Evolutionary conservation across 1,140 invertebrate species (phyloP), one percentile per base, ranked within the genome.

Genomic region (Phenacoccus solenopsis): DNA sequence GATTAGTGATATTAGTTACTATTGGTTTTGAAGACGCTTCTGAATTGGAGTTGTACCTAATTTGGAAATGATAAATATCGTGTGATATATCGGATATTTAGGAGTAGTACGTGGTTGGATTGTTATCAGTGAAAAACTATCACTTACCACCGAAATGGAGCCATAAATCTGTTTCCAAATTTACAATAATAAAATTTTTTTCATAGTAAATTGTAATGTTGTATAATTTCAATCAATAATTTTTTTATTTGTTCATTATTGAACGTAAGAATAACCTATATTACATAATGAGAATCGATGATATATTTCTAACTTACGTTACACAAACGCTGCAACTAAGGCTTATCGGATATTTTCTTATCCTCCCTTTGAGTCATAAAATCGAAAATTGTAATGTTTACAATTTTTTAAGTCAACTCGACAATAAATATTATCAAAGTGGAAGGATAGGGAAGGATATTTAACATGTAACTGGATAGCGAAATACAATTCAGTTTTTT

Each of bases 1-100:
- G 83, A 79, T 90, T 87, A 75, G 85, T 85, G 73, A 88, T 80
- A 72, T 87, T 86, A 77, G 38, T 49, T 49, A 49, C 38, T 9
- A 49, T 49, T 9, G 38, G 38, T 49, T 49, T 49, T 2, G 38
- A 49, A n/a, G 38, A 49, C 3, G 38, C 16, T 49, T 49, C 38
- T 16, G 3, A 3, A n/a, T 49, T 49, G 38, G 38, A 49, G 20
- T 49, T 49, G 38, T 49, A 49, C 38, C 38, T 49, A n/a, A 49
- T 16, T 5, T 10, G 13, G 38, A 49, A 49, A 49, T 49, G 13
- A 49, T 49, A 2, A 16, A 16, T 49, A 49, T 16, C 20, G 5
- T 9, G 38, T 2, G 16, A 49, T n/a, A 49, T 49, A n/a, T 49
- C 4, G 4, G 20, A 9, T 49, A 16, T 16, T 49, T 49, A 16